phyloP scores from a whole-genome alignment of 2,113 vertebrate genomes.

The Formicarius rufipectus region DNA sequence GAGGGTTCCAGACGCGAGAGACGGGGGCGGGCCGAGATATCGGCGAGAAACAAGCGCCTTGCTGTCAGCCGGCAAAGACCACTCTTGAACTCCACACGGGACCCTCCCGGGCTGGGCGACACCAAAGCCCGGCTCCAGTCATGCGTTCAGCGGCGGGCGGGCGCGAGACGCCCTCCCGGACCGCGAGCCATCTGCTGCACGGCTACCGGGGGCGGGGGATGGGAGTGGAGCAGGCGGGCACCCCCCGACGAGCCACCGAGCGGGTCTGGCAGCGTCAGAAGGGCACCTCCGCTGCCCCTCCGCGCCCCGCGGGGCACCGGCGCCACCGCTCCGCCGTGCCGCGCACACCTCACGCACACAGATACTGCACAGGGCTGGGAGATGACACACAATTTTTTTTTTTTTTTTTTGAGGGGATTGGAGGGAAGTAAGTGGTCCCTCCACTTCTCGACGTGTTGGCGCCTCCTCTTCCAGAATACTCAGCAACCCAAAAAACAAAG shows the following conservation, averaged over 20 bases:
- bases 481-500: not conserved
- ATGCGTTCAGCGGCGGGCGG: not conserved
- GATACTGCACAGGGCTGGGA: not conserved
- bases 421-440: not conserved
- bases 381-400: not conserved
- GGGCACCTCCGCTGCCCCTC: not conserved
- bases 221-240: not conserved
- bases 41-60: not conserved
- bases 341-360: not conserved
- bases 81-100: not conserved
- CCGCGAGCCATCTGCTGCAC: conserved; percentile 14
- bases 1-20: not conserved
- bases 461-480: not conserved
- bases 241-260: not conserved
- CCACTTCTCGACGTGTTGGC: not conserved
- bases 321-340: not conserved
- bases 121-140: not conserved
- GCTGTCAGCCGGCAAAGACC: not conserved
- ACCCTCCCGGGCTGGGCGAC: not conserved
- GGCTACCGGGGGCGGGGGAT: not conserved
- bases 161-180: not conserved
- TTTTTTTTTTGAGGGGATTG: too few species aligned
- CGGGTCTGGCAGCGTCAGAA: not conserved
- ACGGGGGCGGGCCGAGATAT: not conserved
- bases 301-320: not conserved